Conservation (phyloP, 2,113 vertebrate genomes). For the Stictonetta naevosa region DNA sequence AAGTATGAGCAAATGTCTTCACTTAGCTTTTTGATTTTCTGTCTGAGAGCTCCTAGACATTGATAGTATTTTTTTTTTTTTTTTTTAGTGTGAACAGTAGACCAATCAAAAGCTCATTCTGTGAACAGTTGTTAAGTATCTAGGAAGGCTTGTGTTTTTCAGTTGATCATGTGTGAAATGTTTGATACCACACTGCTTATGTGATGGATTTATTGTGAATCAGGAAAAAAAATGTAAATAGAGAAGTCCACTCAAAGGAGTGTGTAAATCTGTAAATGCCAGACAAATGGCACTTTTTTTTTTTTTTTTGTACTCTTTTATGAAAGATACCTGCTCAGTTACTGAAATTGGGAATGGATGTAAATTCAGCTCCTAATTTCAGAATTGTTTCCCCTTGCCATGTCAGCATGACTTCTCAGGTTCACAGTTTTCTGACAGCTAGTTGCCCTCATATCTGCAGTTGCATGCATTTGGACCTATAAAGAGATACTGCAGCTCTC, state of each 20-base stretch:
- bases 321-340: background rate
- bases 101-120: background rate
- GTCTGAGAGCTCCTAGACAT: background rate
- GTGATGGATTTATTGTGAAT: background rate
- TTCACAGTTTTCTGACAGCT: background rate
- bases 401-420: background rate
- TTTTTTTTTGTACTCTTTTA: background rate
- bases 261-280: background rate
- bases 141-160: background rate
- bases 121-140: background rate
- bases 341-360: background rate
- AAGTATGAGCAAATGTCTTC: background rate
- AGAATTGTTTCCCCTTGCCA: background rate
- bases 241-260: background rate
- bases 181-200: background rate
- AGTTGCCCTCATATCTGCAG: rapidly evolving
- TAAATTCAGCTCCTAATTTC: background rate
- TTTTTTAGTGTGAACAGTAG: background rate
- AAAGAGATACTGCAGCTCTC: background rate
- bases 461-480: background rate
- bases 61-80: background rate
- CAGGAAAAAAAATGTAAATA: background rate
- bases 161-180: background rate
- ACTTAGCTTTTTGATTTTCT: background rate
- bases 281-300: background rate